Conservation (phyloP, 2,888 invertebrate genomes). For the Linyphia triangularis region DNA sequence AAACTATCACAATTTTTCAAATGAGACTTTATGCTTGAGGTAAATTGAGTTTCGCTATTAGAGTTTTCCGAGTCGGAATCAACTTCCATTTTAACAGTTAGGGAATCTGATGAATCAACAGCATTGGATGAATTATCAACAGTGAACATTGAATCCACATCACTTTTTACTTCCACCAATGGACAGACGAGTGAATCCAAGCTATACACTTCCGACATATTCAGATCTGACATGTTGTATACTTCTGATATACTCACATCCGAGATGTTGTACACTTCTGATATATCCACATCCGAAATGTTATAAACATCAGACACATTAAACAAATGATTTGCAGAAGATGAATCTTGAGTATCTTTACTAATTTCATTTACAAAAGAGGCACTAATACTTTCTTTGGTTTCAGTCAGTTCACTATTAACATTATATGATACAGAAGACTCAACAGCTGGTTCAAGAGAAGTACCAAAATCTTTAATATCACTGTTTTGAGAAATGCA, state of each 20-base stretch:
- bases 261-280: neutral
- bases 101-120: neutral
- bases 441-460: neutral
- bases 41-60: neutral
- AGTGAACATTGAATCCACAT: neutral
- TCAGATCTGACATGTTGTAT: neutral
- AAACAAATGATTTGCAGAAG: neutral
- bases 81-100: neutral
- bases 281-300: neutral
- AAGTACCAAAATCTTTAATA: slow-evolving; percentile 11
- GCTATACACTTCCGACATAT: neutral
- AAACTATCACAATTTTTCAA: neutral
- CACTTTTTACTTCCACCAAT: neutral
- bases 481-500: neutral
- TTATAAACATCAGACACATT: neutral
- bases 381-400: slow-evolving; percentile 31
- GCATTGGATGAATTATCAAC: neutral
- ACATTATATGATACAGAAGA: neutral
- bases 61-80: neutral
- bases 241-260: neutral
- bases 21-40: neutral
- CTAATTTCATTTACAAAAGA: neutral
- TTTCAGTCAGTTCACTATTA: slow-evolving; percentile 9
- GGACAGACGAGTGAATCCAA: neutral
- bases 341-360: neutral